Evolutionary conservation across 2,888 invertebrate genomes (phyloP), one percentile per base, ranked within the genome.

Genomic region (Plagodis pulveraria): DNA sequence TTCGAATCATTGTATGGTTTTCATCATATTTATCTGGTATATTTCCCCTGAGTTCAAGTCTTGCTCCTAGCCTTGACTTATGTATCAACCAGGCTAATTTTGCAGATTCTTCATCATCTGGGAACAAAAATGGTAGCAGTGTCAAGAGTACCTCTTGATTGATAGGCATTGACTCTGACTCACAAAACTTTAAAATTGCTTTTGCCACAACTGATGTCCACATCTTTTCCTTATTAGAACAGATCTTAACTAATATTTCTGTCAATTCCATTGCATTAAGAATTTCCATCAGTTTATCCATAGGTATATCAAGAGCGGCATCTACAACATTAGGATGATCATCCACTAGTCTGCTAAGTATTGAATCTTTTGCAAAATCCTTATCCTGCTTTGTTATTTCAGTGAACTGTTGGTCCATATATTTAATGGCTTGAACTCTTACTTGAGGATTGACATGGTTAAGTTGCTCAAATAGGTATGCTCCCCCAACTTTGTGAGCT

Each of bases 381-480:
- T 89, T 77, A 69, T 95, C 93, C 45, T 93, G 92, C 0, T 91
- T 81, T 71, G 87, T 90, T 22, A 95, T 79, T 22, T 80, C 69
- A 8, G 87, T 70, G 67, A 92, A 93, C 64, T 94, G 93, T 60
- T 94, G 89, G 0, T 94, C 84, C 8, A 98, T 85, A 65, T 94
- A 94, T 67, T 94, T 91, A 0, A 97, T 89, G 0, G 96, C 97
- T 72, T 94, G 89, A 2, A 94, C 85, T 65, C 98, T 93, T 53
- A 96, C 90, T 48, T 94, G 85, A 0, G 95, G 82, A 71, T 94
- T 95, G 0, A 95, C 89, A 81, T 98, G 96, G 72, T 96, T 96
- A 0, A 98, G 83, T 67, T 95, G 95, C 76, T 96, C 94, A 71
- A 96, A 95, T 0, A 96, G 87, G 53, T 94, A 91, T 41, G 87